These are phyloP conservation scores for Ahaetulla prasina DNA, from an alignment of 2,113 vertebrate species.

Conservation along the genomic window DNA sequence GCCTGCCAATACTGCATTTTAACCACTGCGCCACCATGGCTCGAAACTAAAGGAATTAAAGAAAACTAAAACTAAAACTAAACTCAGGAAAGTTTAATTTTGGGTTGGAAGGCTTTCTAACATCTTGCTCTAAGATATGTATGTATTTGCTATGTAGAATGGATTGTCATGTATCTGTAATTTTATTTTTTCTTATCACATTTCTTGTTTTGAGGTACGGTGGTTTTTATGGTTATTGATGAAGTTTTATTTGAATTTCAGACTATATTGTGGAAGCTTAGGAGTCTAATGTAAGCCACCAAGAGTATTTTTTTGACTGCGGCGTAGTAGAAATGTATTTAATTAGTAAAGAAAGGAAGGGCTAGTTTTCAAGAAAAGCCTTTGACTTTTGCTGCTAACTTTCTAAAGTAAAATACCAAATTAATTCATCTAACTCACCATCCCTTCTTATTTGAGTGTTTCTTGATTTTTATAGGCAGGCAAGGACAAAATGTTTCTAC, in stretches of 20 bases:
- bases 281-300: background rate
- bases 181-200: background rate
- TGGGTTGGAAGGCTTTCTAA: background rate
- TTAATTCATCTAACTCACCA: background rate
- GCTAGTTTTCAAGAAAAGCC: background rate
- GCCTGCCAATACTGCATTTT: too few species aligned
- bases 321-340: background rate
- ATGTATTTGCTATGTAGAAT: background rate
- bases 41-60: too few species aligned
- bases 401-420: background rate
- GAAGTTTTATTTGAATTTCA: background rate
- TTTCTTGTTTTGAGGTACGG: background rate
- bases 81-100: background rate
- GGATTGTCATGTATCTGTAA: background rate
- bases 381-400: background rate
- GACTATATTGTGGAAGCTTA: background rate
- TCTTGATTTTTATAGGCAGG: conserved; percentile 72
- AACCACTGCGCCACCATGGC: too few species aligned
- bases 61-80: too few species aligned
- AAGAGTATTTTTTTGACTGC: background rate
- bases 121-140: background rate
- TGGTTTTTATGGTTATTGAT: background rate
- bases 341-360: background rate
- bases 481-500: conserved; percentile 85
- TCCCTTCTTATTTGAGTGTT: conserved; percentile 13